Conservation (phyloP, 2,797 vertebrate species). For the Argentina silus region DNA sequence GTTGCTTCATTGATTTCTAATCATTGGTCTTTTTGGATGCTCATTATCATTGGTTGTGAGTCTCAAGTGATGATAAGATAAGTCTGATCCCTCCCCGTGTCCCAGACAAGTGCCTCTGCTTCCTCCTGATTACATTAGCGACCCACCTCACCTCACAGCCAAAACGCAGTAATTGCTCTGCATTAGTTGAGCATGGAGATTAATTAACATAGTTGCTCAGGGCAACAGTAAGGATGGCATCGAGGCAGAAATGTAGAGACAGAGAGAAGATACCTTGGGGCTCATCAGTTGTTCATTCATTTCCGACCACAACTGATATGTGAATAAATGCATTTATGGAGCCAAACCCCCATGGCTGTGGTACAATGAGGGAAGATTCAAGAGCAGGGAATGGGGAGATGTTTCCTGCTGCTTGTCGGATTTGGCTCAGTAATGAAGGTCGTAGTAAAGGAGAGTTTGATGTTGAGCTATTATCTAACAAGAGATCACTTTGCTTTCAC, state of each 20-base stretch:
- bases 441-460: slow-evolving; percentile 16
- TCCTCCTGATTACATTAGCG: slow-evolving; percentile 6
- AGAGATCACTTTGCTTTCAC: neutral
- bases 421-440: slow-evolving; percentile 5
- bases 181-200: slow-evolving; percentile 30
- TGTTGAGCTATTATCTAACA: slow-evolving; percentile 6
- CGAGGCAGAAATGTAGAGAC: slow-evolving; percentile 1
- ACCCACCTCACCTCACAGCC: slow-evolving; percentile 1
- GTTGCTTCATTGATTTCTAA: neutral
- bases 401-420: slow-evolving; percentile 33
- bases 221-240: slow-evolving; percentile 7
- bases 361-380: slow-evolving; percentile 24
- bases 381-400: slow-evolving; percentile 25
- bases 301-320: slow-evolving; percentile 10
- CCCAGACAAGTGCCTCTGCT: slow-evolving; percentile 2
- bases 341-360: neutral
- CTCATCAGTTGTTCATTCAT: slow-evolving; percentile 19
- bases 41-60: neutral
- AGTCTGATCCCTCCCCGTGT: neutral
- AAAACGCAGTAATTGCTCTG: slow-evolving; percentile 21
- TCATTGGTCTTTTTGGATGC: slow-evolving; percentile 27
- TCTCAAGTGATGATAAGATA: slow-evolving; percentile 21
- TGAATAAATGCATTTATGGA: neutral
- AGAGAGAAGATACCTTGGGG: slow-evolving; percentile 4
- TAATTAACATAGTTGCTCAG: slow-evolving; percentile 24